phyloP scores from a whole-genome alignment of 2,888 invertebrate species.

The Brachypterus glaber region DNA sequence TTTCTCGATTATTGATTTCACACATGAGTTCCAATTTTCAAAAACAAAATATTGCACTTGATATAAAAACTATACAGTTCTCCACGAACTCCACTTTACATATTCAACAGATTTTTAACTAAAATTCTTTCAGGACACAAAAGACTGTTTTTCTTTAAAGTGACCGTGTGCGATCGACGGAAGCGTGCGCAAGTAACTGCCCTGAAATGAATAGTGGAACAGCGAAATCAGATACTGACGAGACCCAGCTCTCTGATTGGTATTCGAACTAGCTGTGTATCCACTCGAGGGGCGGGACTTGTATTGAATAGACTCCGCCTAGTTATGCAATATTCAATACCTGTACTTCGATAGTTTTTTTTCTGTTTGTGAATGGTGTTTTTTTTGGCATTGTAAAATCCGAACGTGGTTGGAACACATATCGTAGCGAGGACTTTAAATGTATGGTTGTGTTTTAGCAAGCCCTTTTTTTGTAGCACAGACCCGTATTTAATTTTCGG shows the following conservation, averaged over 20 bases:
- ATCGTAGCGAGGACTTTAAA: too few relatives aligned
- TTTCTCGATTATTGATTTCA: constrained; percentile 20
- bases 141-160: constrained; percentile 1
- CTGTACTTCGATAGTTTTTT: constrained; percentile 15
- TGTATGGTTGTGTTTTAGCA: too few relatives aligned
- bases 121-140: too few relatives aligned
- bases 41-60: constrained; percentile 20
- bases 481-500: too few relatives aligned
- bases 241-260: constrained; percentile 20
- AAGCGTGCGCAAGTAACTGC: constrained; percentile 33
- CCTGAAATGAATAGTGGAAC: constrained; percentile 19
- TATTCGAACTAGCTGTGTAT: constrained; percentile 13
- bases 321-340: constrained; percentile 18
- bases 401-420: too few relatives aligned
- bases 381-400: too few relatives aligned
- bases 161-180: constrained; percentile 8
- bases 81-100: too few relatives aligned
- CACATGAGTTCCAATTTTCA: constrained; percentile 16
- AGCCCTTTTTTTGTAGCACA: too few relatives aligned
- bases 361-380: constrained; percentile 9
- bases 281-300: constrained; percentile 10
- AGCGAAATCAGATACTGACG: constrained; percentile 24
- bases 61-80: constrained; percentile 23
- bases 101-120: too few relatives aligned
- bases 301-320: constrained; percentile 4